Percentiles rank a stretch among this genome's conserved stretches.
These are phyloP conservation scores for Patella caerulea DNA, from an alignment of 2,888 invertebrate genomes.

Conservation along the genomic window DNA sequence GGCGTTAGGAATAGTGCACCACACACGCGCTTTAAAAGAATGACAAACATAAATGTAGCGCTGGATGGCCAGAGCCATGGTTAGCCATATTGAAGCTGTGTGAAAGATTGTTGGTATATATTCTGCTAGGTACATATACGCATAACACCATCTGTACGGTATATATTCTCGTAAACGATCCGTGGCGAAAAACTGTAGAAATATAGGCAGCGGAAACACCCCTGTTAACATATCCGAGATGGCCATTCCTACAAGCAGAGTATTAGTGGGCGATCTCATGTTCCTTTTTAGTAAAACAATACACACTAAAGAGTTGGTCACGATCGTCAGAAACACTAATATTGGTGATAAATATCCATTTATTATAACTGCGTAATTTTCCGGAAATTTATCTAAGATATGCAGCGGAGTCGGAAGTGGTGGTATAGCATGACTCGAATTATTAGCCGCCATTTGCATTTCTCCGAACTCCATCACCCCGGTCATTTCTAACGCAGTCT, in stretches of 20 bases:
- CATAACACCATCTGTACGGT: conserved; percentile 83
- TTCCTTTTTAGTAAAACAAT: conserved; percentile 90
- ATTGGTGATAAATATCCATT: conserved; percentile 87
- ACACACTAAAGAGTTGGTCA: conserved; percentile 91
- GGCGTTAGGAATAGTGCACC: conserved; percentile 77
- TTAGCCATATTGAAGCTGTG: conserved; percentile 94
- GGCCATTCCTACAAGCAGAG: conserved; percentile 96
- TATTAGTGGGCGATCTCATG: conserved; percentile 93
- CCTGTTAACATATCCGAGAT: conserved; percentile 93
- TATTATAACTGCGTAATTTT: conserved; percentile 73
- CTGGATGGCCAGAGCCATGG: conserved; percentile 90
- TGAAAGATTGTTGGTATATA: conserved; percentile 78
- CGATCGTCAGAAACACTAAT: conserved; percentile 87
- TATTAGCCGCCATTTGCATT: neutral
- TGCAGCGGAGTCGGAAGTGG: neutral
- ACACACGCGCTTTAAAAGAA: conserved; percentile 87
- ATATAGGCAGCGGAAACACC: conserved; percentile 74
- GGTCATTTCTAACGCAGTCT: too few relatives aligned
- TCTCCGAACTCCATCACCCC: too few relatives aligned
- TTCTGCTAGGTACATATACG: conserved; percentile 74
- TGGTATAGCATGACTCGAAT: neutral
- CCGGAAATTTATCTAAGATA: conserved; percentile 29
- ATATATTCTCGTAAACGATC: conserved; percentile 87
- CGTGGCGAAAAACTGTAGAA: conserved; percentile 92
- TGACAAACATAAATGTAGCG: conserved; percentile 96